Evolutionary conservation across 1,140 invertebrate species (phyloP).

Genomic region (Heliconius himera): DNA sequence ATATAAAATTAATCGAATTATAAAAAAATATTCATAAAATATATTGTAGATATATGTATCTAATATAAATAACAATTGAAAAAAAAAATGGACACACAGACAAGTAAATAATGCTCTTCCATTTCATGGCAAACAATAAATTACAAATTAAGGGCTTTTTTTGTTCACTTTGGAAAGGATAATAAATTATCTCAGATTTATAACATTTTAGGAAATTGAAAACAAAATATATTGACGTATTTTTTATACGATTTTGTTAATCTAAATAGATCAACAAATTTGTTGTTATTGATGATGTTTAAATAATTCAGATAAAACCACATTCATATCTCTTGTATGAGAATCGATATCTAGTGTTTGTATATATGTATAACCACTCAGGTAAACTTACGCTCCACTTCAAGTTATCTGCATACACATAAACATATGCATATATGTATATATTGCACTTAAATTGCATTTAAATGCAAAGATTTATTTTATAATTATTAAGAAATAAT

Average conservation of each 20-base stretch:
- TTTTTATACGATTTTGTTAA: neutral
- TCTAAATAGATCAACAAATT: neutral
- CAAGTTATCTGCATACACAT: no score
- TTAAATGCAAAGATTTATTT: neutral
- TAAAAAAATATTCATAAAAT: no score
- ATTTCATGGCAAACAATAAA: neutral
- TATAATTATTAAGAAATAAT: no score
- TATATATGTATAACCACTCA: no score
- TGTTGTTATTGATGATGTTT: neutral
- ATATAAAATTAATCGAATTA: no score
- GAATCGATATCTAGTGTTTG: neutral
- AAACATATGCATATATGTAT: no score
- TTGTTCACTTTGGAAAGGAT: slow-evolving; percentile 8
- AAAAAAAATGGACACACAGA: neutral
- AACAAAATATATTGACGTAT: slow-evolving; percentile 4
- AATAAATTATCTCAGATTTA: slow-evolving; percentile 9
- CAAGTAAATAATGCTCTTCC: slow-evolving; percentile 2
- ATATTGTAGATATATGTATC: neutral
- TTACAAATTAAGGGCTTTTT: slow-evolving; percentile 8
- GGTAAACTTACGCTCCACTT: no score
- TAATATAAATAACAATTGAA: slow-evolving; percentile 3
- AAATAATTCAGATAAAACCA: neutral
- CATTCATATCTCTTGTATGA: neutral
- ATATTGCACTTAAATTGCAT: neutral
- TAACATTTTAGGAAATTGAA: slow-evolving; percentile 13